Evolutionary conservation across 2,888 invertebrate genomes (phyloP).

Genomic region (Drosophila multiciliata): DNA sequence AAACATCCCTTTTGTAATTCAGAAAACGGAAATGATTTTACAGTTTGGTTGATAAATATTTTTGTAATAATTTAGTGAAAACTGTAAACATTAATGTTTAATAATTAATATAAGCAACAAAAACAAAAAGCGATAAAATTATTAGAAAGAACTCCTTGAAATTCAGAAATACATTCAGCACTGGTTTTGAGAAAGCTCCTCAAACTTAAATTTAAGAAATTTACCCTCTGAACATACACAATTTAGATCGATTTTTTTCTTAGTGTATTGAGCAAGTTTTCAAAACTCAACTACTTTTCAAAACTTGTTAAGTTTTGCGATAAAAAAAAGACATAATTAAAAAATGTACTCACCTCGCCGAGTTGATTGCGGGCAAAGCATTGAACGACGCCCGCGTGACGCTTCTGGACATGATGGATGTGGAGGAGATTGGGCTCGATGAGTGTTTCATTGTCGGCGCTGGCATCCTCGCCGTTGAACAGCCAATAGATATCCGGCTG

Average conservation of each 20-base stretch:
- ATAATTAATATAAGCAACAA: not conserved
- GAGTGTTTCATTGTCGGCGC: conserved; percentile 86
- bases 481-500: conserved; percentile 93
- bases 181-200: not conserved
- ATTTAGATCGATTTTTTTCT: not conserved
- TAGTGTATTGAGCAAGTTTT: not conserved
- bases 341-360: conserved; percentile 87
- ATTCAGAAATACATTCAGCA: not conserved
- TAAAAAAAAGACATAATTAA: not conserved
- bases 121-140: not conserved
- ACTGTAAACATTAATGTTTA: not conserved
- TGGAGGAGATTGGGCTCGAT: conserved; percentile 86
- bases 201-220: not conserved
- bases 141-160: not conserved
- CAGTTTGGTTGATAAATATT: not conserved
- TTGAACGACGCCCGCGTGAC: conserved; percentile 95
- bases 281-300: not conserved
- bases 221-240: not conserved
- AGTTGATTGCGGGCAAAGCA: conserved; percentile 93
- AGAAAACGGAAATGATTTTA: not conserved
- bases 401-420: conserved; percentile 90
- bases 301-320: not conserved
- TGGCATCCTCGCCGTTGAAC: conserved; percentile 91
- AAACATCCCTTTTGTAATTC: not conserved
- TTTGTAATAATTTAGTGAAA: not conserved